Conservation (phyloP, 92 coral and sea anemone species). For the Parazoanthus swiftii region DNA sequence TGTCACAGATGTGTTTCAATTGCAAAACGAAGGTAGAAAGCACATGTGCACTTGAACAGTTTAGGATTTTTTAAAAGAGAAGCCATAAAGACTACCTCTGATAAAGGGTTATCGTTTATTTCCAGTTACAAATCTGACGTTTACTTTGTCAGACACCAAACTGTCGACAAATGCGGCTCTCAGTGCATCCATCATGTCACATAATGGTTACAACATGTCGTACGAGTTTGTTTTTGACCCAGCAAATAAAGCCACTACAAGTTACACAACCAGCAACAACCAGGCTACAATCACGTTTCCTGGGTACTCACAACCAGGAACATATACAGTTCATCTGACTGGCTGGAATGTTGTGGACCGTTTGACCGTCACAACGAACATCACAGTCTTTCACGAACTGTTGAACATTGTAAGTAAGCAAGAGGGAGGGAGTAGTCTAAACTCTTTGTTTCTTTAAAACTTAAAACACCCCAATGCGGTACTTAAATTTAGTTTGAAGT, state of each 20-base stretch:
- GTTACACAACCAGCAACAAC: background rate
- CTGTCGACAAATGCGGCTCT: background rate
- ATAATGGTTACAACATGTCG: background rate
- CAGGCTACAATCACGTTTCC: constrained; percentile 13
- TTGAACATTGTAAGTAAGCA: constrained; percentile 23
- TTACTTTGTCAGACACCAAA: constrained; percentile 17
- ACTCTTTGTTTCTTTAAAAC: too few species aligned
- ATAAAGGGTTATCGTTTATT: background rate
- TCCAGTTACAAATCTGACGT: constrained; percentile 22
- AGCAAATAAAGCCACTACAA: background rate
- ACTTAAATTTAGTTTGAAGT: too few species aligned
- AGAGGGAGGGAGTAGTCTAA: too few species aligned
- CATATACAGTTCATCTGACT: constrained; percentile 7
- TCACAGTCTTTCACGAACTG: background rate
- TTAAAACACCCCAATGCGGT: too few species aligned
- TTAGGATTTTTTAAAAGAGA: background rate
- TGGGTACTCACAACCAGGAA: constrained; percentile 16
- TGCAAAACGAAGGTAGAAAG: too few species aligned
- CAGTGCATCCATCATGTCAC: constrained; percentile 19
- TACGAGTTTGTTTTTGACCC: constrained; percentile 32
- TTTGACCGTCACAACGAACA: constrained; percentile 13
- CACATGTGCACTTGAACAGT: too few species aligned
- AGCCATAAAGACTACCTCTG: background rate
- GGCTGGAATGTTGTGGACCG: constrained; percentile 35
- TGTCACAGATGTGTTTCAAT: too few species aligned